Evolutionary conservation across 1,140 invertebrate genomes (phyloP).

Genomic region (Orussus abietinus): DNA sequence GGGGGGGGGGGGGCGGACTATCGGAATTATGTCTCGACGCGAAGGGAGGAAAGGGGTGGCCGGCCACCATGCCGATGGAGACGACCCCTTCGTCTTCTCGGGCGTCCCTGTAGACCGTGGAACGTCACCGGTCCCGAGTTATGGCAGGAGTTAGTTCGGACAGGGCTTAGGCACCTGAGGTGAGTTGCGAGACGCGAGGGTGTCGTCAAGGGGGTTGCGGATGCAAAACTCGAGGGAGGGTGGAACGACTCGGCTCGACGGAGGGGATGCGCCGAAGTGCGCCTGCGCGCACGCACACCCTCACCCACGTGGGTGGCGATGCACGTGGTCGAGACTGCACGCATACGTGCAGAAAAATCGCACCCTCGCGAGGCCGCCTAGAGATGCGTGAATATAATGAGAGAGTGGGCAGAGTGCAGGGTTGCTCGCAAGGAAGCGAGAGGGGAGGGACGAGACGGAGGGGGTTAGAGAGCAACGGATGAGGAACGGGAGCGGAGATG

Average conservation of each 20-base stretch:
- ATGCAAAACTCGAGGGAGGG: background rate
- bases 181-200: too few relatives aligned
- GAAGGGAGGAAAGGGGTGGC: too few relatives aligned
- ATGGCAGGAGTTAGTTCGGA: too few relatives aligned
- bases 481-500: conserved; percentile 5
- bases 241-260: background rate
- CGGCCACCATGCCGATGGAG: too few relatives aligned
- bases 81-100: too few relatives aligned
- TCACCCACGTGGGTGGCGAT: background rate
- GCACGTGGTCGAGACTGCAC: background rate
- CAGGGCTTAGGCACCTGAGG: too few relatives aligned
- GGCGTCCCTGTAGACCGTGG: too few relatives aligned
- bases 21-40: too few relatives aligned
- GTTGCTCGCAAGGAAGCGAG: conserved; percentile 6
- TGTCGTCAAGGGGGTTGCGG: background rate
- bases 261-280: too few relatives aligned
- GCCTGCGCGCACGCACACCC: conserved; percentile 1
- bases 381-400: conserved; percentile 32
- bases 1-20: too few relatives aligned
- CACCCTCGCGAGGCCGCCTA: conserved; percentile 3
- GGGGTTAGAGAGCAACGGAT: conserved; percentile 23
- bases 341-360: conserved; percentile 1
- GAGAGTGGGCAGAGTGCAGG: conserved; percentile 14
- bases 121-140: too few relatives aligned
- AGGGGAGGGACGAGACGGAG: conserved; percentile 19